Evolutionary conservation across 2,113 vertebrate species (phyloP), one percentile per base, ranked within the genome.

Genomic region (Oceanites oceanicus): DNA sequence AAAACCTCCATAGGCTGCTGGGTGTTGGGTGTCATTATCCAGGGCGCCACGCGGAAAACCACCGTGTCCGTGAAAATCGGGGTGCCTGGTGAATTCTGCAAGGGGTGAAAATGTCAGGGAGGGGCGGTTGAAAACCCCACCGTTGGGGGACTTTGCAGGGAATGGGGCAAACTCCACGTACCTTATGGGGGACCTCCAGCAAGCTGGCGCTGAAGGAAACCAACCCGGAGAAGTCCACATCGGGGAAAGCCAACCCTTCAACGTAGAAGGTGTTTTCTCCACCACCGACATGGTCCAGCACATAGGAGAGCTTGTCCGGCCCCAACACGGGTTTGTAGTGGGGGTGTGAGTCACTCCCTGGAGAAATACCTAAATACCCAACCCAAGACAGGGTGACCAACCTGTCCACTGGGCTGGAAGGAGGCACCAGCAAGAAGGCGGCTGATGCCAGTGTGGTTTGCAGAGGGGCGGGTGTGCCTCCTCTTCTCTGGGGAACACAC

Each of bases 21-120:
- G 8, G 99, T 99, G 97, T 99, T 99, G 75, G 99, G 99, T 0
- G 99, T 99, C 99, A 99, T 99, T 97, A 99, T 99, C 99, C 99
- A 99, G 34, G 99, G 99, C 0, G 99, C 98, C 73, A 99, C 56
- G 1, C 97, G 98, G 96, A 99, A 99, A 82, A 98, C 84, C 49
- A 99, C 99, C 0, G 94, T 98, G 91, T 99, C 99, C 2, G 98
- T 99, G 97, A 99, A 99, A 90, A 99, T 98, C 0, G 98, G 98
- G 0, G 97, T 99, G 90, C 99, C 98, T 0, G 97, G 98, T 0
- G 97, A 40, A 30, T 71, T 78, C 99, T 99, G 96, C 3, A 0
- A 59, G 47, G 45, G n/a, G 36, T 0, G 3, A 52, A 50, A 68
- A 38, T 6, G 1, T 2, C 5, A 2, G 13, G 32, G 38, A 52